Evolutionary conservation across 2,888 invertebrate species (phyloP), one percentile per base, ranked within the genome.

Genomic region (Pristionchus exspectatus): DNA sequence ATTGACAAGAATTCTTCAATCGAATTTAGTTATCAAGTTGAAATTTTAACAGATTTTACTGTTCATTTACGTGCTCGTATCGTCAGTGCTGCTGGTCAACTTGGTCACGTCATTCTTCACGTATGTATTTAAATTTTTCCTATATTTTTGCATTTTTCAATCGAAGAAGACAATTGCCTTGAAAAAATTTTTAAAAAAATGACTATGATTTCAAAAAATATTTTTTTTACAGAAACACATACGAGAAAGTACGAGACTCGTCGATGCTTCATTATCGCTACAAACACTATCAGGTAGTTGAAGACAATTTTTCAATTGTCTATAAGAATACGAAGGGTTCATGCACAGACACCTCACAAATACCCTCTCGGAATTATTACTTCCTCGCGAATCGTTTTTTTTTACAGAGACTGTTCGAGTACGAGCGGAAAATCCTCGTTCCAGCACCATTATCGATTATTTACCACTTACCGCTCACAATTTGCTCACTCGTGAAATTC

Each of bases 261-360:
- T 92, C 91, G 30, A 90, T 91, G 72, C 90, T 92, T 88, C 91
- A 91, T 89, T 92, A 92, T 90, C 92, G 92, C 69, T 92, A 91
- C 69, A 91, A 91, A 74, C 88, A 91, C 59, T 92, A 92, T n/a
- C 59, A 86, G 86, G 86, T 86, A 21, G 5, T 21, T n/a, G n/a
- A n/a, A n/a, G n/a, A n/a, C n/a, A n/a, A n/a, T n/a, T n/a, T n/a
- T n/a, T n/a, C n/a, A n/a, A n/a, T n/a, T n/a, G n/a, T n/a, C n/a
- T n/a, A n/a, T n/a, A n/a, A n/a, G n/a, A n/a, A n/a, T n/a, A n/a
- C n/a, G n/a, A n/a, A n/a, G n/a, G n/a, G n/a, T n/a, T n/a, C n/a
- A n/a, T n/a, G n/a, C n/a, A n/a, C n/a, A n/a, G n/a, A n/a, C n/a
- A n/a, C n/a, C n/a, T n/a, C n/a, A n/a, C n/a, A n/a, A n/a, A n/a